Conservation (phyloP, 2,888 invertebrate species). For the Ectobius pallidus region DNA sequence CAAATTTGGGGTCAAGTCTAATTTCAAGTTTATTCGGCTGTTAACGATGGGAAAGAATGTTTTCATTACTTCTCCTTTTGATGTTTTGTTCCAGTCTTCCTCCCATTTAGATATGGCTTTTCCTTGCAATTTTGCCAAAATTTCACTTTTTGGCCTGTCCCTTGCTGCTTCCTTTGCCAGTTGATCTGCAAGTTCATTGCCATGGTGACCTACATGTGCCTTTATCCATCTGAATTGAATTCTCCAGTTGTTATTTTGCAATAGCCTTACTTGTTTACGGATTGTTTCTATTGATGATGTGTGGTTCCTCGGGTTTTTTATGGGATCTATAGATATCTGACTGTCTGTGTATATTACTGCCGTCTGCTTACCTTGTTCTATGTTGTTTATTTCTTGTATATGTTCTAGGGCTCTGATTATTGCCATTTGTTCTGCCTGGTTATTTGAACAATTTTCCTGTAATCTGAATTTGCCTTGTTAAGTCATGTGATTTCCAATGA, state of each 20-base stretch:
- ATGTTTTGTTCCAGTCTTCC: no score
- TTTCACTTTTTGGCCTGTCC: no score
- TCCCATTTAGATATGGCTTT: no score
- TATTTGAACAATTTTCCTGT: not conserved
- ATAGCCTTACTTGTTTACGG: not conserved
- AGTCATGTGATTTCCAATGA: not conserved
- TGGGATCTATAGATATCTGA: not conserved
- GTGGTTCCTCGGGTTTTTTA: not conserved
- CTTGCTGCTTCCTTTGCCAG: no score
- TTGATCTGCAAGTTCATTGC: no score
- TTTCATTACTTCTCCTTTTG: no score
- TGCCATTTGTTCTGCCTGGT: not conserved
- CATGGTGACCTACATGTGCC: not conserved
- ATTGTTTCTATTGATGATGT: not conserved
- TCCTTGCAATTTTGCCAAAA: no score
- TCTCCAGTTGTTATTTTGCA: not conserved
- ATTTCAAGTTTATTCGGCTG: no score
- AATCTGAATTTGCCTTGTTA: not conserved
- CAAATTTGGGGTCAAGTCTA: no score
- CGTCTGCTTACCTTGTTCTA: no score
- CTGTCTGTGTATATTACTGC: not conserved
- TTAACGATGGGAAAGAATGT: no score
- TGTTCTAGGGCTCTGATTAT: not conserved
- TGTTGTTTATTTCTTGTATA: not conserved
- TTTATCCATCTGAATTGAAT: no score